Conservation (phyloP, 92 coral and sea anemone genomes). For the Phenganax subtilis region DNA sequence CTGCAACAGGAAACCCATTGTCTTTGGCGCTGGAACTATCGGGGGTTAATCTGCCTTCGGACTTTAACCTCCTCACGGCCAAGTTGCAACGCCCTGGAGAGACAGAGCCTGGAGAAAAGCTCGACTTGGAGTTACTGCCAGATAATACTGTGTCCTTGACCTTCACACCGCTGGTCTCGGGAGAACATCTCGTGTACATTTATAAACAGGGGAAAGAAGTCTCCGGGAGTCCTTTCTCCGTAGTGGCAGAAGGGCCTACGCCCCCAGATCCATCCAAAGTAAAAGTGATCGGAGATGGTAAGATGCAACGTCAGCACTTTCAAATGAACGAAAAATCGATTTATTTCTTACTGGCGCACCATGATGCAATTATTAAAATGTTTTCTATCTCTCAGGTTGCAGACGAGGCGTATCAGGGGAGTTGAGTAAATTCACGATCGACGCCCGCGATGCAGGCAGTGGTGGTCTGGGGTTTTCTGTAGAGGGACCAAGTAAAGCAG, state of each 20-base stretch:
- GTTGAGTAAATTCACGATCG: constrained; percentile 76
- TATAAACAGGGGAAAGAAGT: constrained; percentile 82
- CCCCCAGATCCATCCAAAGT: constrained; percentile 98
- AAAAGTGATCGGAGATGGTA: constrained; percentile 82
- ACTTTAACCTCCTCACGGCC: constrained; percentile 68
- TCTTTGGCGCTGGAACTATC: constrained; percentile 91
- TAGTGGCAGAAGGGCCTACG: constrained; percentile 96
- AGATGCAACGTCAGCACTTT: neutral
- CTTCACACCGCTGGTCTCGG: constrained; percentile 86
- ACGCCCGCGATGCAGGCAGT: constrained; percentile 96
- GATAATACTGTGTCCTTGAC: constrained; percentile 94
- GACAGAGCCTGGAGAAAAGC: constrained; percentile 57
- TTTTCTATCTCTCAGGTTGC: constrained; percentile 50
- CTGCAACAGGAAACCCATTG: constrained; percentile 82
- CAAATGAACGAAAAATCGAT: neutral
- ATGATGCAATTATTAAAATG: too few relatives aligned
- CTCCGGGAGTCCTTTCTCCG: constrained; percentile 95
- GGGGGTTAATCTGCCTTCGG: constrained; percentile 86
- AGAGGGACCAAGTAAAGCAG: constrained; percentile 98
- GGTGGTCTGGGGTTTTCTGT: constrained; percentile 98
- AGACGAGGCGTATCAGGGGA: constrained; percentile 77
- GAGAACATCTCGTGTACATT: constrained; percentile 90
- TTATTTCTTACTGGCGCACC: neutral
- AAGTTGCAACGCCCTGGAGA: constrained; percentile 68
- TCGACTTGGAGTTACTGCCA: constrained; percentile 75